These are phyloP conservation scores for Hydriomena furcata DNA, from an alignment of 2,888 invertebrate genomes.

Conservation along the genomic window DNA sequence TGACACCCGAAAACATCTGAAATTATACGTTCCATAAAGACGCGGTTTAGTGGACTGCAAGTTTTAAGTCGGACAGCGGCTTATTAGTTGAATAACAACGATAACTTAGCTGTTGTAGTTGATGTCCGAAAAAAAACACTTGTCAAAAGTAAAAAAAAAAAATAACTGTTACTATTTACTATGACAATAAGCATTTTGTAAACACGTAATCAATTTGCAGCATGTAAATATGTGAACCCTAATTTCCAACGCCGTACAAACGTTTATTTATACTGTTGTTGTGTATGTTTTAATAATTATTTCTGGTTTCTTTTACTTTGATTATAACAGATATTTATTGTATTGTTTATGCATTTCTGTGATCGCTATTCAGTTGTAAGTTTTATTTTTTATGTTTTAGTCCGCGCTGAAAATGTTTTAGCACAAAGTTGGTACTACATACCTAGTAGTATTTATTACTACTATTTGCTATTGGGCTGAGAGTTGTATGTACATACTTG, in stretches of 20 bases:
- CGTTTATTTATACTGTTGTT: constrained; percentile 36
- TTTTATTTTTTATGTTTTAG: constrained; percentile 58
- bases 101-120: constrained; percentile 40
- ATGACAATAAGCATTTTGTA: constrained; percentile 76
- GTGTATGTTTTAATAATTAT: constrained; percentile 52
- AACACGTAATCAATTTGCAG: constrained; percentile 53
- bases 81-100: constrained; percentile 23
- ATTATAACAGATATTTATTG: constrained; percentile 60
- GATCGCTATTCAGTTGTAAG: constrained; percentile 68
- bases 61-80: constrained; percentile 16
- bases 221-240: constrained; percentile 51
- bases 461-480: constrained; percentile 26
- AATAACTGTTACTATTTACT: constrained; percentile 38
- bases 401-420: constrained; percentile 47
- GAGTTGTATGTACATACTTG: constrained; percentile 14
- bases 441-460: constrained; percentile 17
- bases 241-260: constrained; percentile 58
- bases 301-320: constrained; percentile 52
- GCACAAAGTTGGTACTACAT: constrained; percentile 63
- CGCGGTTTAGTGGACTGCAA: not conserved
- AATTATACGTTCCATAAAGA: not conserved
- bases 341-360: constrained; percentile 77
- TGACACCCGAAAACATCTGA: too few species aligned
- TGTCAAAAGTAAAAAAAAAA: constrained; percentile 19
- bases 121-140: constrained; percentile 25